A percentile compares a stretch with the other conserved stretches of the same genome.
Evolutionary conservation across 2,113 vertebrate genomes (phyloP).

Genomic region (Amazona vittata): DNA sequence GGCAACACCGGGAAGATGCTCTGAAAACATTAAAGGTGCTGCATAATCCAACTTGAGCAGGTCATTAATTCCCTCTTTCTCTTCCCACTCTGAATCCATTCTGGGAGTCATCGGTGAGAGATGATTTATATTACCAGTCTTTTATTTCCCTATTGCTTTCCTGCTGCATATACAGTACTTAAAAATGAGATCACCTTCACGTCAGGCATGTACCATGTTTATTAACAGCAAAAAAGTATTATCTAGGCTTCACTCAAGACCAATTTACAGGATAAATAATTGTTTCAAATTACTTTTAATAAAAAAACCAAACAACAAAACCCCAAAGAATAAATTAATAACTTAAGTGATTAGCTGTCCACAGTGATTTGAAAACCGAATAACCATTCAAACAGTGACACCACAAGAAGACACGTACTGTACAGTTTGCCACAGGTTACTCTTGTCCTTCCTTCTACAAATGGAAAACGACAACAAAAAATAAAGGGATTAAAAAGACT

Average conservation of each 20-base stretch:
- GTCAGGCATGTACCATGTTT: slow-evolving; percentile 75
- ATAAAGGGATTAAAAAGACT: neutral
- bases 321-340: slow-evolving; percentile 96
- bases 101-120: neutral
- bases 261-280: slow-evolving; percentile 78
- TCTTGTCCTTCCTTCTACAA: slow-evolving; percentile 64
- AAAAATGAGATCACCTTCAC: slow-evolving; percentile 66
- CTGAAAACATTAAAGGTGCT: neutral
- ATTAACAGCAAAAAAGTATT: slow-evolving; percentile 74
- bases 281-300: slow-evolving; percentile 71
- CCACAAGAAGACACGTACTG: slow-evolving; percentile 69
- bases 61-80: neutral
- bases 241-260: slow-evolving; percentile 62
- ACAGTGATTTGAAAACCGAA: slow-evolving; percentile 84
- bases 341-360: slow-evolving; percentile 94
- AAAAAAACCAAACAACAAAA: slow-evolving; percentile 51
- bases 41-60: neutral
- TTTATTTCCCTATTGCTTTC: slow-evolving; percentile 68
- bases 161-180: slow-evolving; percentile 38
- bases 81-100: neutral
- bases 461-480: neutral
- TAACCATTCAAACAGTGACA: slow-evolving; percentile 72
- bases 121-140: slow-evolving; percentile 22
- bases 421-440: slow-evolving; percentile 64
- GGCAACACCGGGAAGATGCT: neutral